Percentiles rank a stretch among this genome's conserved stretches.
Evolutionary conservation across 1,140 invertebrate genomes (phyloP).

Genomic region (Aethina tumida): DNA sequence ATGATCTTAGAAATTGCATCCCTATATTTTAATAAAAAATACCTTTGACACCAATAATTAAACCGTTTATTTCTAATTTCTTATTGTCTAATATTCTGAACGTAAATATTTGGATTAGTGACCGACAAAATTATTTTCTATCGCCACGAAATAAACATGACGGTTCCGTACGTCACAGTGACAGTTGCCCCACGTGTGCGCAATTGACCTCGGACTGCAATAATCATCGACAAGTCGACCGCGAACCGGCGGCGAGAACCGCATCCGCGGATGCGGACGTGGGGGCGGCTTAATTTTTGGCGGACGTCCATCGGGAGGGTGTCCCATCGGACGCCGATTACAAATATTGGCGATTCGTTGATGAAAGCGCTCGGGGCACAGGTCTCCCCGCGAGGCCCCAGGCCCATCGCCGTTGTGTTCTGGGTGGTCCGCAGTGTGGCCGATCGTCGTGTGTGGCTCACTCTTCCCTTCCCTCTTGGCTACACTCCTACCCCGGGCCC

Average conservation of each 20-base stretch:
- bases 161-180: too few relatives aligned
- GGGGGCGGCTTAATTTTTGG: neutral
- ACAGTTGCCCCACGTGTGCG: too few relatives aligned
- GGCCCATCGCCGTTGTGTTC: slow-evolving; percentile 24
- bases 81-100: too few relatives aligned
- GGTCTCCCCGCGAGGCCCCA: slow-evolving; percentile 7
- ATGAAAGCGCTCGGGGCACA: too few relatives aligned
- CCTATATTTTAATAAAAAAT: too few relatives aligned
- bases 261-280: neutral
- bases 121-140: too few relatives aligned
- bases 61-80: too few relatives aligned
- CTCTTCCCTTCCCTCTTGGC: slow-evolving; percentile 5
- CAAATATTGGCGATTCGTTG: too few relatives aligned
- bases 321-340: neutral
- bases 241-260: slow-evolving; percentile 1
- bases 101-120: too few relatives aligned
- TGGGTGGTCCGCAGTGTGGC: slow-evolving; percentile 28
- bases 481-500: neutral
- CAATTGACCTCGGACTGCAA: neutral
- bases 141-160: too few relatives aligned
- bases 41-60: too few relatives aligned
- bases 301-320: neutral
- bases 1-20: too few relatives aligned
- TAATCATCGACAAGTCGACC: neutral
- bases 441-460: slow-evolving; percentile 26